Percentiles rank a stretch among this genome's conserved stretches.
Conservation (phyloP, 2,797 vertebrate genomes). For the Dallia pectoralis region DNA sequence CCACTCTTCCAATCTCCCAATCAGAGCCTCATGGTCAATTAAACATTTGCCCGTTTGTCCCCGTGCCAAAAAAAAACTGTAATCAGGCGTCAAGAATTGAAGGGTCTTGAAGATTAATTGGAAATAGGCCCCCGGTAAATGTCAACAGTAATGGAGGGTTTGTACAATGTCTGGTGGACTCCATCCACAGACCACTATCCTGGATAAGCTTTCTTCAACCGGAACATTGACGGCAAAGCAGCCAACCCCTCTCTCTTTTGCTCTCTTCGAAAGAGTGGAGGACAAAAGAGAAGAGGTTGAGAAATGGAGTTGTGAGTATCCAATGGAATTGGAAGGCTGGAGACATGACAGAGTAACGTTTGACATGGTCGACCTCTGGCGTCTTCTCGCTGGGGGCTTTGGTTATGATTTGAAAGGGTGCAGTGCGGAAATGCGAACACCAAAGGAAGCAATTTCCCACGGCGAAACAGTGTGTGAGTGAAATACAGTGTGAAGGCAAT, state of each 20-base stretch:
- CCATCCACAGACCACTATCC: conserved; percentile 67
- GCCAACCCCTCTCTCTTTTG: conserved; percentile 54
- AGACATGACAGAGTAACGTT: conserved; percentile 38
- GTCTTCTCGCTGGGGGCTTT: conserved; percentile 51
- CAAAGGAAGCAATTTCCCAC: conserved; percentile 53
- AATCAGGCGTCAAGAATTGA: conserved; percentile 80
- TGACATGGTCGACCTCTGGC: conserved; percentile 55
- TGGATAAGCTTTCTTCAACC: conserved; percentile 68
- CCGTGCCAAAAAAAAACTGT: conserved; percentile 46
- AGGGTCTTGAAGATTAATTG: conserved; percentile 85
- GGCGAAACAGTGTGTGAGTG: conserved; percentile 23
- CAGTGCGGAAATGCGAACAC: conserved; percentile 35
- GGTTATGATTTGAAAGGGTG: conserved; percentile 57
- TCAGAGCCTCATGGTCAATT: conserved; percentile 75
- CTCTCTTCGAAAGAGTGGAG: conserved; percentile 44
- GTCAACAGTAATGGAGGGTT: conserved; percentile 80
- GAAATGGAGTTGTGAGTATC: conserved; percentile 50
- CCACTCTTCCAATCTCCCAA: conserved; percentile 58
- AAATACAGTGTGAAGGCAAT: conserved; percentile 52
- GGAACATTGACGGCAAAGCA: conserved; percentile 64
- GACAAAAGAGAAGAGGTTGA: conserved; percentile 50
- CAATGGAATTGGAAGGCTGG: conserved; percentile 54
- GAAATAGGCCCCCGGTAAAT: conserved; percentile 79
- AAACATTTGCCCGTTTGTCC: conserved; percentile 81
- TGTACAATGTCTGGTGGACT: conserved; percentile 72